These are phyloP conservation scores for Copidosoma aretas DNA, from an alignment of 2,888 invertebrate species.

Conservation along the genomic window DNA sequence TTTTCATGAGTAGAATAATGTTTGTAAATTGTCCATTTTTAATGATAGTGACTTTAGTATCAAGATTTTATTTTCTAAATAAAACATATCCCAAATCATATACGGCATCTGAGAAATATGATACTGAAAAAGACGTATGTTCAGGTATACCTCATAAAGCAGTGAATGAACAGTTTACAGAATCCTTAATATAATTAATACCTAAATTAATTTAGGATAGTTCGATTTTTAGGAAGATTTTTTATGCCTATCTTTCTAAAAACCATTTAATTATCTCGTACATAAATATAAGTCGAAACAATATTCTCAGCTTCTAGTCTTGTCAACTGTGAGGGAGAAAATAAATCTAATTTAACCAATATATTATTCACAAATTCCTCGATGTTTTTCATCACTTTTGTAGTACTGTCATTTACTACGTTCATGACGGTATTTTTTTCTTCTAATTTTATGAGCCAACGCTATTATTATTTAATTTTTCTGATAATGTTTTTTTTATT, in stretches of 20 bases:
- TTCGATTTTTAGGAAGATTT: conserved; percentile 1
- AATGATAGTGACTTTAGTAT: neutral
- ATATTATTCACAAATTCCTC: conserved; percentile 8
- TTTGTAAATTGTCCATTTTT: conserved; percentile 15
- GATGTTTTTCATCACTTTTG: neutral
- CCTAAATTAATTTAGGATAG: neutral
- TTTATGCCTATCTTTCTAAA: neutral
- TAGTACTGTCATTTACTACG: conserved; percentile 5
- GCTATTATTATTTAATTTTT: conserved; percentile 3
- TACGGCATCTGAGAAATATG: conserved; percentile 10
- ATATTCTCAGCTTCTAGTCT: conserved; percentile 13
- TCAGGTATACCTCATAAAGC: conserved; percentile 13
- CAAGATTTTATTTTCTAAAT: neutral
- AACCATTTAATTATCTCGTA: conserved; percentile 1
- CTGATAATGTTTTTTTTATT: neutral
- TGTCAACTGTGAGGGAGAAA: neutral
- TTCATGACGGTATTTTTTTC: neutral
- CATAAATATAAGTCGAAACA: conserved; percentile 3
- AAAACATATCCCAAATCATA: conserved; percentile 9
- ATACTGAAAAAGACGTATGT: conserved; percentile 9
- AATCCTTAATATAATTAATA: neutral
- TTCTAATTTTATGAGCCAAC: neutral
- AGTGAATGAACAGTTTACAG: neutral
- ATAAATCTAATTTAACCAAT: conserved; percentile 5
- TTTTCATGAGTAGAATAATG: conserved; percentile 8